Evolutionary conservation across 1,140 invertebrate genomes (phyloP).

Genomic region (Drosophila grimshawi): DNA sequence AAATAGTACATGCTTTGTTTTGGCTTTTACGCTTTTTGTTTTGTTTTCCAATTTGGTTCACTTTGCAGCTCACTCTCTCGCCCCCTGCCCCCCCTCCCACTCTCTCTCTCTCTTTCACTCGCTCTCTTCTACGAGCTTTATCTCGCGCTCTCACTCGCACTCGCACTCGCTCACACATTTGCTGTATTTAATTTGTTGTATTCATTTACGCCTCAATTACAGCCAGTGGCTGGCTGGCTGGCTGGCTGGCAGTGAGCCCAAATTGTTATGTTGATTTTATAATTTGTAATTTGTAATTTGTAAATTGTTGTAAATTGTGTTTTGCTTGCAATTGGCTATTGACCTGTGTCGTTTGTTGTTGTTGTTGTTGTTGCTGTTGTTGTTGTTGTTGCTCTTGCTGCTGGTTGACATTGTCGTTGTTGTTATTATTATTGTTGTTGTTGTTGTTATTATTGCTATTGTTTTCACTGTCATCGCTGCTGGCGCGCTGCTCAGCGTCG

Average conservation of each 20-base stretch:
- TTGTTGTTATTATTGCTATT: slow-evolving; percentile 44
- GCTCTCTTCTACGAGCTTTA: neutral
- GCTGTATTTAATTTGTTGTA: slow-evolving; percentile 16
- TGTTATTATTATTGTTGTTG: slow-evolving; percentile 17
- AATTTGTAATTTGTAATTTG: slow-evolving; percentile 30
- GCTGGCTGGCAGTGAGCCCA: slow-evolving; percentile 29
- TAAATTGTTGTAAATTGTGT: slow-evolving; percentile 13
- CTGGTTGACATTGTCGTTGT: slow-evolving; percentile 8
- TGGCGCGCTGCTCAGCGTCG: slow-evolving; percentile 43
- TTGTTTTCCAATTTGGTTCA: slow-evolving; percentile 4
- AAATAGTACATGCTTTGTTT: neutral
- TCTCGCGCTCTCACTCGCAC: neutral
- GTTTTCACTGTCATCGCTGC: slow-evolving; percentile 48
- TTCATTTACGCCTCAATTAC: slow-evolving; percentile 23
- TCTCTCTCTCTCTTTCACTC: neutral
- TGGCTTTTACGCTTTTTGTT: neutral
- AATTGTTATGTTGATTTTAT: slow-evolving; percentile 15
- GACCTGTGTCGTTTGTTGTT: slow-evolving; percentile 31
- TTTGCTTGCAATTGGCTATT: slow-evolving; percentile 22
- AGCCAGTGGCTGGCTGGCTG: too few relatives aligned
- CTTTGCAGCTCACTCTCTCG: slow-evolving; percentile 22
- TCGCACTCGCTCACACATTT: slow-evolving; percentile 4
- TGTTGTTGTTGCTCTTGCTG: neutral
- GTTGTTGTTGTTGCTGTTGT: slow-evolving; percentile 34
- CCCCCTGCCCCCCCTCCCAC: slow-evolving; percentile 19